Conservation (phyloP, 1,140 invertebrate genomes). For the Pseudoatta argentina region DNA sequence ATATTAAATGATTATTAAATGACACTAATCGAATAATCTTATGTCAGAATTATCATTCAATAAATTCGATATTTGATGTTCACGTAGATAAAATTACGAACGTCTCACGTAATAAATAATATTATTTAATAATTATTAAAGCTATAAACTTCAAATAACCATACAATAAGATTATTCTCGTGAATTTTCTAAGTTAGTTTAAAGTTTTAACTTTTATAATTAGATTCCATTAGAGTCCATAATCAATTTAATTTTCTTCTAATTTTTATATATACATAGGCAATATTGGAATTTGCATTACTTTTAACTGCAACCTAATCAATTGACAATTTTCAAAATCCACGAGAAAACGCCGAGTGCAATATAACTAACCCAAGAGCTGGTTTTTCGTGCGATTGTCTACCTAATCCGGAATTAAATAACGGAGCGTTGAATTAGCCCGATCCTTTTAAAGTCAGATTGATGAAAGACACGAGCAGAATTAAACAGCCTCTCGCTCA, state of each 20-base stretch:
- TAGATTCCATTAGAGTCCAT: neutral
- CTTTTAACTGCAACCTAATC: neutral
- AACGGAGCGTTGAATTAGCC: slow-evolving; percentile 60
- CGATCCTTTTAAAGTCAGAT: slow-evolving; percentile 63
- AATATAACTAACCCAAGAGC: slow-evolving; percentile 47
- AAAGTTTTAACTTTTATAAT: neutral
- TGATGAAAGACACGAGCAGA: slow-evolving; percentile 62
- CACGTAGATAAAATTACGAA: neutral
- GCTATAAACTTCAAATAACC: neutral
- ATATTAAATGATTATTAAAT: neutral
- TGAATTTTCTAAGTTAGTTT: neutral
- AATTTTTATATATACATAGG: neutral
- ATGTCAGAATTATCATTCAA: neutral
- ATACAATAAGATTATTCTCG: slow-evolving; percentile 13
- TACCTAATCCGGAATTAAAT: slow-evolving; percentile 58
- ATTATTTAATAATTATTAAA: slow-evolving; percentile 3
- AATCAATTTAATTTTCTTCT: slow-evolving; percentile 26
- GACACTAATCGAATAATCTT: neutral
- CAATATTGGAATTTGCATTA: slow-evolving; percentile 19
- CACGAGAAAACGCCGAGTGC: neutral
- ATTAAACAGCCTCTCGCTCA: slow-evolving; percentile 63
- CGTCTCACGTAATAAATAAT: neutral
- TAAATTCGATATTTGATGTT: neutral
- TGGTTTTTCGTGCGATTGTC: slow-evolving; percentile 48
- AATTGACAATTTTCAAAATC: slow-evolving; percentile 1